Evolutionary conservation across 2,888 invertebrate genomes (phyloP).

Genomic region (Tortrix viridana): DNA sequence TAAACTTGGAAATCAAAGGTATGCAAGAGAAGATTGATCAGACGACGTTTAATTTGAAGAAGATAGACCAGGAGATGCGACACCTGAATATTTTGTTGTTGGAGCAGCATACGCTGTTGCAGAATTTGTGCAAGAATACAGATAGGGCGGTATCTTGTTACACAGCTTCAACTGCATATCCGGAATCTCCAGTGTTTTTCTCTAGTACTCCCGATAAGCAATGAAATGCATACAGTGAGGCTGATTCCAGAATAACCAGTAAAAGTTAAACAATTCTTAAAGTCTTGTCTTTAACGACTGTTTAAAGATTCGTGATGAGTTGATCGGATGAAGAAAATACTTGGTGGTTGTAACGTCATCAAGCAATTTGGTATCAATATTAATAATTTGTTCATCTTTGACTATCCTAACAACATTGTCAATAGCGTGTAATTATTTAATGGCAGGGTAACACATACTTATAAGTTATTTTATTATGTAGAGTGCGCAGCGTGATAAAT

Average conservation of each 20-base stretch:
- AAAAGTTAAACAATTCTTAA: too few relatives aligned
- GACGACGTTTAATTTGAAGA: constrained; percentile 88
- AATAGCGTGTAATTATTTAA: not conserved
- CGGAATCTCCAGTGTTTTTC: constrained; percentile 70
- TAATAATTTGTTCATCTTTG: not conserved
- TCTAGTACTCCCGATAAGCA: constrained; percentile 45
- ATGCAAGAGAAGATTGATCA: constrained; percentile 88
- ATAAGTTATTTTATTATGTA: constrained; percentile 2
- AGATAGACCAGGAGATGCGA: constrained; percentile 87
- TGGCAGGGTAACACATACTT: constrained; percentile 29
- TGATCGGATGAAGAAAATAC: too few relatives aligned
- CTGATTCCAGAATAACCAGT: too few relatives aligned
- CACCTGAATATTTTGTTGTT: constrained; percentile 84
- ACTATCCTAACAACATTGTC: not conserved
- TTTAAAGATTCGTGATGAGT: too few relatives aligned
- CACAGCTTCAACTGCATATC: constrained; percentile 53
- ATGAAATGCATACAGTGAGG: not conserved
- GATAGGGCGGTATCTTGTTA: constrained; percentile 53
- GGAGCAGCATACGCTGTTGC: constrained; percentile 72
- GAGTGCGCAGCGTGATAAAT: constrained; percentile 1
- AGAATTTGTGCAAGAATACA: constrained; percentile 61
- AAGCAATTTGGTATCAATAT: too few relatives aligned
- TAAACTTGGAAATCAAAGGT: constrained; percentile 84
- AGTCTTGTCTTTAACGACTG: too few relatives aligned
- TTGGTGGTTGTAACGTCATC: too few relatives aligned